Conservation (phyloP, 2,113 vertebrate genomes). For the Catharus bicknelli region DNA sequence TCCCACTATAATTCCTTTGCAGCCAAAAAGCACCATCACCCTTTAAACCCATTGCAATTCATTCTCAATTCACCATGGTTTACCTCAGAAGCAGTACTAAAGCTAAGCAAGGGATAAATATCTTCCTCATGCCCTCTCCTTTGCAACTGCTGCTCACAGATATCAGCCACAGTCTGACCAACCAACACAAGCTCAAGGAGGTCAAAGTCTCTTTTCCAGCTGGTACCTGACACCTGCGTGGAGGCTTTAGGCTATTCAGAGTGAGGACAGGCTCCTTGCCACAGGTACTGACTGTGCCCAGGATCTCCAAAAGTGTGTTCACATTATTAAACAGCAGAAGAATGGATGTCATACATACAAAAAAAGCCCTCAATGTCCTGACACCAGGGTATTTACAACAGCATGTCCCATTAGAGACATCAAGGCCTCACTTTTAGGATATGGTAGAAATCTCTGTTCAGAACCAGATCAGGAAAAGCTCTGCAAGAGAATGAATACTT, state of each 20-base stretch:
- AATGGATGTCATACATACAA: neutral
- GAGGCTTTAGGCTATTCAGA: neutral
- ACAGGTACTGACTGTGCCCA: neutral
- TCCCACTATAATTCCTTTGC: neutral
- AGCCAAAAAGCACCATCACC: neutral
- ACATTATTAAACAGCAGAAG: neutral
- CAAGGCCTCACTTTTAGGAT: neutral
- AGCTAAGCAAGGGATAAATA: neutral
- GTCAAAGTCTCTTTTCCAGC: neutral
- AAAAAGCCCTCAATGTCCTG: fast-evolving
- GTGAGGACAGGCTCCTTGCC: neutral
- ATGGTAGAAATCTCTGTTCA: neutral
- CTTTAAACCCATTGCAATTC: neutral
- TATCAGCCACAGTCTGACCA: neutral
- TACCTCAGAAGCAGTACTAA: neutral
- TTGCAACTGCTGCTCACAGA: neutral
- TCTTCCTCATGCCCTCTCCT: neutral
- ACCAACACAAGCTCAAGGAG: fast-evolving
- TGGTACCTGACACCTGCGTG: neutral
- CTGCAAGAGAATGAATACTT: neutral
- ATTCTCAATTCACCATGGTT: neutral
- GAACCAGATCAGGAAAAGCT: neutral
- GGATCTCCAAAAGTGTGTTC: neutral
- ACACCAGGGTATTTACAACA: neutral
- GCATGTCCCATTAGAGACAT: neutral